These are phyloP conservation scores for Pelusios castaneus DNA, from an alignment of 2,113 vertebrate genomes.

Conservation along the genomic window DNA sequence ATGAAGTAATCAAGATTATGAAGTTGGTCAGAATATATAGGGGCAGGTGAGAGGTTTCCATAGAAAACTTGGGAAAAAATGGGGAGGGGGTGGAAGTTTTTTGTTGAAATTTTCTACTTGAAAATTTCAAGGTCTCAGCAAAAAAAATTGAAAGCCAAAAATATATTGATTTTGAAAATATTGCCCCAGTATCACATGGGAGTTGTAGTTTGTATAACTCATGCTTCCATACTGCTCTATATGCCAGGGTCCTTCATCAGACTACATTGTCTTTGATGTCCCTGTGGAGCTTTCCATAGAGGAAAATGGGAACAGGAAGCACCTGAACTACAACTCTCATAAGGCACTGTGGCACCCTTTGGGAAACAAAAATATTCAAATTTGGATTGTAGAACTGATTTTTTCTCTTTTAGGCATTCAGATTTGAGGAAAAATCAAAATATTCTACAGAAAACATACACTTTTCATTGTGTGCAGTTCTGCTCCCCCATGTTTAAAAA, in stretches of 20 bases:
- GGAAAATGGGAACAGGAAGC: not conserved
- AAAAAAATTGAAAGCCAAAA: not conserved
- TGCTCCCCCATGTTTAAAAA: too few species aligned
- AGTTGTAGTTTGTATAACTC: not conserved
- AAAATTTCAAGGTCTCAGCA: not conserved
- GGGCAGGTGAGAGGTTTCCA: not conserved
- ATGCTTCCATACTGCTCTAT: not conserved
- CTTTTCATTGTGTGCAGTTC: too few species aligned
- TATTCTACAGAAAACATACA: not conserved
- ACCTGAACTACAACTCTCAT: not conserved
- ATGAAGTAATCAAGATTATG: too few species aligned
- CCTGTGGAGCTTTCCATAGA: not conserved
- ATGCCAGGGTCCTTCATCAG: not conserved
- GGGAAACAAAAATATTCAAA: not conserved
- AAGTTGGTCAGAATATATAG: not conserved
- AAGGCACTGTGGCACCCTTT: not conserved
- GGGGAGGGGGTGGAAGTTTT: too few species aligned
- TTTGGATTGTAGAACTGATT: not conserved
- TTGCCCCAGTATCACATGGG: not conserved
- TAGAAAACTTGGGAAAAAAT: not conserved
- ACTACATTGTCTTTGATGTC: not conserved
- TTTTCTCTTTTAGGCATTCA: not conserved
- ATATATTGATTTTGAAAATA: not conserved
- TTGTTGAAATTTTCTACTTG: rapidly evolving
- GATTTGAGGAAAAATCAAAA: not conserved